A percentile compares a stretch with the other conserved stretches of the same genome.
Conservation (phyloP, 2,113 vertebrate genomes). For the Saccopteryx leptura region DNA sequence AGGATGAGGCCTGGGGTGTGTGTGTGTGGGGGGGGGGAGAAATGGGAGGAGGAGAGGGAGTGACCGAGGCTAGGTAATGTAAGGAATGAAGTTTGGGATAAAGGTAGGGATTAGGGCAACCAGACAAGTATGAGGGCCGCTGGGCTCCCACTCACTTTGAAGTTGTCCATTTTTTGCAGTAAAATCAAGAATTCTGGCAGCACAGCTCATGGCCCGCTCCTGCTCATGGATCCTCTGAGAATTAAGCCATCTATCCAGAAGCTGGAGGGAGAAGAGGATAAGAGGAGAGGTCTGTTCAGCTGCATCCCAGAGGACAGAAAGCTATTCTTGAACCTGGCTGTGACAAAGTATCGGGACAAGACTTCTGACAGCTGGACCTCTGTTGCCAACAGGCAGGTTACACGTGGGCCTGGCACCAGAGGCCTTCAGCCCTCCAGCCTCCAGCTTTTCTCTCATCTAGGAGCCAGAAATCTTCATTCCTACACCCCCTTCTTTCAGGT, state of each 20-base stretch:
- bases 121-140: not conserved
- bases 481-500: not conserved
- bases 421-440: not conserved
- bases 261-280: not conserved
- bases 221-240: constrained; percentile 15
- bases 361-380: not conserved
- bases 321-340: not conserved
- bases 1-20: not conserved
- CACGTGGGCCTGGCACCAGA: too few species aligned
- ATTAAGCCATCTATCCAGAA: constrained; percentile 60
- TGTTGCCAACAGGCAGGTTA: not conserved
- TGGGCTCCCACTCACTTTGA: not conserved
- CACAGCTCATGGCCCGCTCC: constrained; percentile 27
- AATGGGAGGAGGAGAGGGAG: not conserved
- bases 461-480: not conserved
- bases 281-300: not conserved
- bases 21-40: too few species aligned
- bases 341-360: not conserved
- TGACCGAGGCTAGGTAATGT: not conserved
- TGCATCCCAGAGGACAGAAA: not conserved
- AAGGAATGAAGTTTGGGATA: not conserved
- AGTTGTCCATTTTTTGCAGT: constrained; percentile 10
- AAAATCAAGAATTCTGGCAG: not conserved
- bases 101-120: not conserved
- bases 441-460: too few species aligned